These are phyloP conservation scores for Phrynosoma platyrhinos DNA, from an alignment of 2,113 vertebrate genomes.

Conservation along the genomic window DNA sequence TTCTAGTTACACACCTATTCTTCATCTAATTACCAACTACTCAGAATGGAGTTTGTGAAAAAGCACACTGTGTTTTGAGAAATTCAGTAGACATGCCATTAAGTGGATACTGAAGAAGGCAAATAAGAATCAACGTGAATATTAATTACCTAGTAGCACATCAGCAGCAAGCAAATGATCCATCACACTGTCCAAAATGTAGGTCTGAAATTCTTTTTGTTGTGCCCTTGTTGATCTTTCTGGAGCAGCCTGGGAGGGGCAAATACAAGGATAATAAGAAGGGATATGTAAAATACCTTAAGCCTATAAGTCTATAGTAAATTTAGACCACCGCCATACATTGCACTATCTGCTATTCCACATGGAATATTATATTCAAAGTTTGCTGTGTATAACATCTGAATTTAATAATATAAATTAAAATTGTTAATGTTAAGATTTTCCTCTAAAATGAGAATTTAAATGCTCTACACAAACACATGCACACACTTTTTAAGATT, in stretches of 20 bases:
- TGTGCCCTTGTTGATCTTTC: conserved; percentile 97
- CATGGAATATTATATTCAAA: neutral
- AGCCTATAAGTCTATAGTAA: neutral
- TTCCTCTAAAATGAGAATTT: neutral
- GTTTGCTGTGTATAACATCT: neutral
- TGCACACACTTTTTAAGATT: neutral
- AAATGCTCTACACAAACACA: neutral
- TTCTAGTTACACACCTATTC: neutral
- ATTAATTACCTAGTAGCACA: conserved; percentile 88
- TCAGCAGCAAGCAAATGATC: conserved; percentile 97
- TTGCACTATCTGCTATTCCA: neutral
- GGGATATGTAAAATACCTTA: neutral
- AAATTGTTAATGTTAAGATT: neutral
- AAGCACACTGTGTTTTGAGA: neutral
- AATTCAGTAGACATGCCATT: neutral
- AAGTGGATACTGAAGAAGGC: neutral
- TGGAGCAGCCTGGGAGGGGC: conserved; percentile 86
- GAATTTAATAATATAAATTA: neutral
- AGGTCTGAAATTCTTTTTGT: conserved; percentile 98
- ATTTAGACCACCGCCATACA: neutral
- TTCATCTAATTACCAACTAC: neutral
- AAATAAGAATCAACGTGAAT: conserved; percentile 17
- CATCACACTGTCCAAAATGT: conserved; percentile 97
- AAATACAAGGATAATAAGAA: neutral
- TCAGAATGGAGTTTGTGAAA: neutral